These are phyloP conservation scores for Parnassius mnemosyne DNA, from an alignment of 2,888 invertebrate species.

Conservation along the genomic window DNA sequence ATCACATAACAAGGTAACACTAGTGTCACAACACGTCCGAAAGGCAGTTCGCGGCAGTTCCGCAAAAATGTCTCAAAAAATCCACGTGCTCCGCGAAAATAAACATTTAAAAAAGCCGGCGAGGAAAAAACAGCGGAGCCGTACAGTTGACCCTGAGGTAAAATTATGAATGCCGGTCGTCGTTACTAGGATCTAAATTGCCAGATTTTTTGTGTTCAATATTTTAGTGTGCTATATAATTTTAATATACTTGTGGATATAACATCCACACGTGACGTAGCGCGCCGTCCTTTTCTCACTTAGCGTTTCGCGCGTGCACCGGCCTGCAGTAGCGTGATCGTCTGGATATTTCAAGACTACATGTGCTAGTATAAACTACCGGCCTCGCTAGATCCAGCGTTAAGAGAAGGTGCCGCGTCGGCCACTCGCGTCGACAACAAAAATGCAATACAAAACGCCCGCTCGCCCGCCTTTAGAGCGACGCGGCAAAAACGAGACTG, in stretches of 20 bases:
- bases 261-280: conserved; percentile 67
- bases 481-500: conserved; percentile 82
- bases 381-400: conserved; percentile 51
- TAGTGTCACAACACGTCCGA: conserved; percentile 78
- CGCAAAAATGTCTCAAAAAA: conserved; percentile 72
- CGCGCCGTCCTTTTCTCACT: conserved; percentile 64
- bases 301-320: conserved; percentile 66
- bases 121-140: conserved; percentile 62
- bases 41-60: conserved; percentile 74
- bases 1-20: conserved; percentile 79
- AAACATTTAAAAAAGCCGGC: conserved; percentile 70
- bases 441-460: conserved; percentile 73
- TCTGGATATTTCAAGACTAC: conserved; percentile 54
- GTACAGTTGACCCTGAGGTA: conserved; percentile 77
- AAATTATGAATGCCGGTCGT: conserved; percentile 77
- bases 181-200: conserved; percentile 78
- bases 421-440: conserved; percentile 61
- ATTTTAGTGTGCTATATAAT: conserved; percentile 74
- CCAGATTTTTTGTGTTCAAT: conserved; percentile 76
- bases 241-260: conserved; percentile 61
- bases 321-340: conserved; percentile 53
- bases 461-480: conserved; percentile 77
- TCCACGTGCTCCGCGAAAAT: conserved; percentile 68
- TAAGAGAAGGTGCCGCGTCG: conserved; percentile 39
- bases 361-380: conserved; percentile 70